phyloP scores from a whole-genome alignment of 2,797 vertebrate species.

The Chelidonichthys spinosus region DNA sequence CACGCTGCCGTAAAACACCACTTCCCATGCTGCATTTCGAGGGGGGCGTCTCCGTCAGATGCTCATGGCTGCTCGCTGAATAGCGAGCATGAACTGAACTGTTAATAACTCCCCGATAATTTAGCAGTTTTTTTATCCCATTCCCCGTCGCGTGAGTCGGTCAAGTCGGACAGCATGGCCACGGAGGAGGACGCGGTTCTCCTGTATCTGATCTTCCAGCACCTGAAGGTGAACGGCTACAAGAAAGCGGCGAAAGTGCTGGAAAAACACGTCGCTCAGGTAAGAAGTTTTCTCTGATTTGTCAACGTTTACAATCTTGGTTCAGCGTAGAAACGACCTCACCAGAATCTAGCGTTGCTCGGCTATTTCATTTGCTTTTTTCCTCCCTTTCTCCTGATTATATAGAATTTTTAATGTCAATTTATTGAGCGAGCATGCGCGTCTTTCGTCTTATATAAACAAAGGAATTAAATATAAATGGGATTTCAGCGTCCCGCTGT shows the following conservation, averaged over 20 bases:
- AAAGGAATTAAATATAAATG: conserved; percentile 35
- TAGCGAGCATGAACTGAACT: conserved; percentile 41
- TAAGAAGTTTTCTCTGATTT: conserved; percentile 23
- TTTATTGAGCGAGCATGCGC: background rate
- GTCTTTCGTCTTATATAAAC: conserved; percentile 30
- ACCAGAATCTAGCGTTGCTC: too few species aligned
- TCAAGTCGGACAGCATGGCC: conserved; percentile 49
- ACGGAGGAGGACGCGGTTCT: conserved; percentile 62
- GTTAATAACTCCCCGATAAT: conserved; percentile 35
- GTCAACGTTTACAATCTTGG: background rate
- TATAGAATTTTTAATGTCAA: fast-evolving
- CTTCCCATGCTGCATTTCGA: conserved; percentile 63
- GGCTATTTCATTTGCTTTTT: too few species aligned
- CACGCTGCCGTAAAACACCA: conserved; percentile 24
- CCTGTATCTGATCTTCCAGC: conserved; percentile 74
- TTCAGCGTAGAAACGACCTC: fast-evolving
- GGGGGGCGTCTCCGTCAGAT: conserved; percentile 48
- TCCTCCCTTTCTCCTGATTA: background rate
- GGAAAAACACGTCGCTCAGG: conserved; percentile 73
- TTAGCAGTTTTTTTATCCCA: background rate
- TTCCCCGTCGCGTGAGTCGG: background rate
- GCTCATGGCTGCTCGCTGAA: conserved; percentile 34
- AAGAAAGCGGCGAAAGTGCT: conserved; percentile 71
- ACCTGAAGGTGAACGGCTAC: conserved; percentile 75
- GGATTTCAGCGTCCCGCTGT: background rate